Evolutionary conservation across 2,888 invertebrate genomes (phyloP).

Genomic region (Agriotes lineatus): DNA sequence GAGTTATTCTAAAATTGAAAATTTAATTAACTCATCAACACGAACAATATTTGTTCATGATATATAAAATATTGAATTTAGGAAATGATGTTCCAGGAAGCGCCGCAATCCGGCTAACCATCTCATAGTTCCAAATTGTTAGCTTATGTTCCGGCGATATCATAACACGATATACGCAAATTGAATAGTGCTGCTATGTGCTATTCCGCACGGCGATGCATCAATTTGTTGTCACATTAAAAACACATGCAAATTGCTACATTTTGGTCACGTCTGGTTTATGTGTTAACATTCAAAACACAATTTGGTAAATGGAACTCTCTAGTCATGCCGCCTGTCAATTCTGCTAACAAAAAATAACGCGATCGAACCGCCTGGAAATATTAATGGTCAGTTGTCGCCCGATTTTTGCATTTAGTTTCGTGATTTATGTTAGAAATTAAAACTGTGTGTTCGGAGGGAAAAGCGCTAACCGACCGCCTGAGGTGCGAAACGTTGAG

Average conservation of each 20-base stretch:
- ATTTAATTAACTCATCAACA: constrained; percentile 29
- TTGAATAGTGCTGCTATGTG: constrained; percentile 28
- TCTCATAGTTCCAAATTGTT: constrained; percentile 27
- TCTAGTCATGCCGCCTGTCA: constrained; percentile 12
- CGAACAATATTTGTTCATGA: constrained; percentile 27
- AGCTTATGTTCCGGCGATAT: constrained; percentile 25
- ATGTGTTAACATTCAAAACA: constrained; percentile 31
- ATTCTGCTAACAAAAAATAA: constrained; percentile 3
- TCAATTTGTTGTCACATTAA: constrained; percentile 36
- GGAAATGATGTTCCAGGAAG: constrained; percentile 18
- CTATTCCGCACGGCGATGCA: constrained; percentile 31
- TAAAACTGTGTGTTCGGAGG: too few species aligned
- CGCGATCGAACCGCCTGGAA: not conserved
- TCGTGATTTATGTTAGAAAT: too few species aligned
- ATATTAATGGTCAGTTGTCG: too few species aligned
- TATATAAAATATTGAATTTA: constrained; percentile 29
- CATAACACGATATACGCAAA: constrained; percentile 31
- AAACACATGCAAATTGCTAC: constrained; percentile 30
- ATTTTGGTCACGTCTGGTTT: constrained; percentile 34
- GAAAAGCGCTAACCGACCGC: too few species aligned
- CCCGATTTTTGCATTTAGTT: too few species aligned
- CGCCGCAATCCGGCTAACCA: constrained; percentile 13
- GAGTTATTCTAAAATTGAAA: constrained; percentile 26
- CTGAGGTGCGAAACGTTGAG: too few species aligned
- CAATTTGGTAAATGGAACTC: constrained; percentile 27